Conservation (phyloP, 2,797 vertebrate species). For the Hydrophis major region DNA sequence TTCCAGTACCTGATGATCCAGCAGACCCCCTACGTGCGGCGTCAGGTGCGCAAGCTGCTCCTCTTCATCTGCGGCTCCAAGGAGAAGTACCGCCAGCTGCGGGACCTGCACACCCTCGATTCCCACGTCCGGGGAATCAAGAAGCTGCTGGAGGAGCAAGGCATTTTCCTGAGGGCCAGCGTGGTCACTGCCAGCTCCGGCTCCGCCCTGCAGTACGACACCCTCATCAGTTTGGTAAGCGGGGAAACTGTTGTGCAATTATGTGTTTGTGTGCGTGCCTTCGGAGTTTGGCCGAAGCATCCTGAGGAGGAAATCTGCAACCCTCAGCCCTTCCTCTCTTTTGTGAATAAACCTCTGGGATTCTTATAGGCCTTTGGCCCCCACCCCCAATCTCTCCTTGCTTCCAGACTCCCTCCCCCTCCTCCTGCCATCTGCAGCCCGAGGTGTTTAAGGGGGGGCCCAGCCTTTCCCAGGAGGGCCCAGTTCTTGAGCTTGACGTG, state of each 20-base stretch:
- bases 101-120: slow-evolving; percentile 95
- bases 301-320: background rate
- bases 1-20: slow-evolving; percentile 97
- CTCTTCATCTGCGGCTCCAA: slow-evolving; percentile 98
- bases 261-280: background rate
- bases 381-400: background rate
- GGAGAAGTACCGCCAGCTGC: slow-evolving; percentile 95
- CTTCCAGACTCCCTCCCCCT: background rate
- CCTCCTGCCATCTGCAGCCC: background rate
- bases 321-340: background rate
- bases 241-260: background rate
- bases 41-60: slow-evolving; percentile 95
- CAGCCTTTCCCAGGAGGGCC: background rate
- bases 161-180: slow-evolving; percentile 91
- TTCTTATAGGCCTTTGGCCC: background rate
- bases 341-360: background rate
- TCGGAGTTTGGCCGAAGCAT: background rate
- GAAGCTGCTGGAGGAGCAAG: slow-evolving; percentile 95
- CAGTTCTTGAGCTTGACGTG: background rate
- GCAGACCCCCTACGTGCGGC: slow-evolving; percentile 94
- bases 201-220: slow-evolving; percentile 95
- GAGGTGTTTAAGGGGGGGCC: background rate
- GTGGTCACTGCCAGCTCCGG: slow-evolving; percentile 95
- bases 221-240: slow-evolving; percentile 90
- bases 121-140: slow-evolving; percentile 94